These are phyloP conservation scores for Danio albolineatus DNA, from an alignment of 2,797 vertebrate genomes.

Conservation along the genomic window DNA sequence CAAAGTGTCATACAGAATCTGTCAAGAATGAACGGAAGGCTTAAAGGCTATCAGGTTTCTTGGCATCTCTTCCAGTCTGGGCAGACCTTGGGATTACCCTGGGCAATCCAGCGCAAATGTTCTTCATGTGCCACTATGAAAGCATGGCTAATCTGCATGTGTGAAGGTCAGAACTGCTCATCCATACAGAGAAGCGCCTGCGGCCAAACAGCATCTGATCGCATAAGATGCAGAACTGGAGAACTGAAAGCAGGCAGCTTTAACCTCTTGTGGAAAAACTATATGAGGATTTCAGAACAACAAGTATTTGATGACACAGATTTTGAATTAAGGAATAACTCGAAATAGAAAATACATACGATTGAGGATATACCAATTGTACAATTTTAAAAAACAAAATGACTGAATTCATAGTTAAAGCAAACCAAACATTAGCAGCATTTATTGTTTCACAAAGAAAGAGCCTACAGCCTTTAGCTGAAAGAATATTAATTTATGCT, in stretches of 20 bases:
- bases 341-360: neutral
- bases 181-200: slow-evolving; percentile 74
- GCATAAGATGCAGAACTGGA: slow-evolving; percentile 12
- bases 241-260: slow-evolving; percentile 11
- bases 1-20: neutral
- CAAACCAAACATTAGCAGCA: neutral
- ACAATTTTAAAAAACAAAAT: too few species aligned
- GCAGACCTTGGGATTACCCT: slow-evolving; percentile 54
- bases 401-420: neutral
- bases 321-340: neutral
- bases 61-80: slow-evolving; percentile 56
- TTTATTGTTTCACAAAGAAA: slow-evolving; percentile 4
- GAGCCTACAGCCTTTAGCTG: neutral
- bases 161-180: slow-evolving; percentile 88
- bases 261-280: neutral
- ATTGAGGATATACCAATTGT: neutral
- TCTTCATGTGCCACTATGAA: slow-evolving; percentile 65
- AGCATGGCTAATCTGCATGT: slow-evolving; percentile 92
- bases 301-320: neutral
- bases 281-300: neutral
- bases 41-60: slow-evolving; percentile 25
- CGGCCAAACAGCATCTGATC: slow-evolving; percentile 68
- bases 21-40: slow-evolving; percentile 21
- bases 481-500: slow-evolving; percentile 31
- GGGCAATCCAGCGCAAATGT: slow-evolving; percentile 46